These are phyloP conservation scores for Leuciscus waleckii DNA, from an alignment of 2,797 vertebrate species.

Conservation along the genomic window DNA sequence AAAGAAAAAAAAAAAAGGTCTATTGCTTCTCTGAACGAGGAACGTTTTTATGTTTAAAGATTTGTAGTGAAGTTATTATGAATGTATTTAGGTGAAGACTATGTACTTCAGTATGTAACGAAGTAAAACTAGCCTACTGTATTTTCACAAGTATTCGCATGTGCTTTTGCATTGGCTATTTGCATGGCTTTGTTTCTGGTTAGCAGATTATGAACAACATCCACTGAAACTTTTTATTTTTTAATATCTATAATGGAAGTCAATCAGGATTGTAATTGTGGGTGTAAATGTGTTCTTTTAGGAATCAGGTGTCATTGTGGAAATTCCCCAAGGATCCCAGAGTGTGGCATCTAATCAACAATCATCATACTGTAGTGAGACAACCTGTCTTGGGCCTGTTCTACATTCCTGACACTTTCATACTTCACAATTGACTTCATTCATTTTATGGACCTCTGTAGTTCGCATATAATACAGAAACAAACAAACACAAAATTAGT, in stretches of 20 bases:
- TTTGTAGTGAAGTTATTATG: background rate
- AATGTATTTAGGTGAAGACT: background rate
- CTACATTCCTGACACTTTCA: conserved; percentile 57
- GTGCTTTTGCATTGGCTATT: background rate
- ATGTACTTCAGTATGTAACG: background rate
- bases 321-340: conserved; percentile 55
- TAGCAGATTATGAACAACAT: background rate
- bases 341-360: conserved; percentile 63
- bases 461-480: conserved; percentile 24
- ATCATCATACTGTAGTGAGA: conserved; percentile 48
- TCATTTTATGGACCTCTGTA: conserved; percentile 30
- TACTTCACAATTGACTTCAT: conserved; percentile 56
- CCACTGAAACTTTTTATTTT: background rate
- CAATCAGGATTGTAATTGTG: conserved; percentile 60
- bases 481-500: background rate
- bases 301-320: conserved; percentile 63
- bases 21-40: background rate
- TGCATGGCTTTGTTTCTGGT: conserved; percentile 19
- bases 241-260: conserved; percentile 56
- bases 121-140: background rate
- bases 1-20: rapidly evolving
- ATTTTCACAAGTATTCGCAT: too few species aligned
- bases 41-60: too few species aligned
- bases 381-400: conserved; percentile 50
- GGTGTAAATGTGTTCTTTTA: conserved; percentile 66